Evolutionary conservation across 2,888 invertebrate species (phyloP).

Genomic region (Microdon myrmicae): DNA sequence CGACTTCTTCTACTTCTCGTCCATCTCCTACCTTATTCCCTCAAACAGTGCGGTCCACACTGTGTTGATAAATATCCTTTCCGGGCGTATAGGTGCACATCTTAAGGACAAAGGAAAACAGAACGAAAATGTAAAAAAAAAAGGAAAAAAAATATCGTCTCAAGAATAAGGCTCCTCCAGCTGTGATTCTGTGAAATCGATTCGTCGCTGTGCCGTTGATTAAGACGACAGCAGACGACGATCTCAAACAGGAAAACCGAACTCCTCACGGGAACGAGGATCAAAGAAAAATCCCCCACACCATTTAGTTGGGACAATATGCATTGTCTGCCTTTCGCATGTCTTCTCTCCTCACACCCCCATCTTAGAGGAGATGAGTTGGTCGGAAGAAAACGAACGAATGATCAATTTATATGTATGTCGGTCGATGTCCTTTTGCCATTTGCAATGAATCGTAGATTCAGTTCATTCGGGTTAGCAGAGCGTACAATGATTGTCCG

Average conservation of each 20-base stretch:
- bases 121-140: too few species aligned
- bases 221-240: slow-evolving; percentile 39
- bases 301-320: slow-evolving; percentile 16
- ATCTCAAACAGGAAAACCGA: slow-evolving; percentile 10
- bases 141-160: too few species aligned
- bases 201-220: slow-evolving; percentile 40
- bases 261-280: slow-evolving; percentile 11
- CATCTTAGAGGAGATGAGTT: too few species aligned
- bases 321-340: slow-evolving; percentile 20
- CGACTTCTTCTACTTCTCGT: too few species aligned
- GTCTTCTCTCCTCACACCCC: slow-evolving; percentile 1
- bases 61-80: too few species aligned
- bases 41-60: too few species aligned
- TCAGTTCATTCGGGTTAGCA: slow-evolving; percentile 26
- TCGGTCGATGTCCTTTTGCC: slow-evolving; percentile 8
- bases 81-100: too few species aligned
- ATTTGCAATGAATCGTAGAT: slow-evolving; percentile 6
- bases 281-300: slow-evolving; percentile 29
- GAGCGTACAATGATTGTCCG: slow-evolving; percentile 16
- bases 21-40: too few species aligned
- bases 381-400: slow-evolving; percentile 4
- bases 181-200: slow-evolving; percentile 50
- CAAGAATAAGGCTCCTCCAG: too few species aligned
- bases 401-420: slow-evolving; percentile 17
- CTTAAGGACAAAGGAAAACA: too few species aligned